Evolutionary conservation across 2,113 vertebrate species (phyloP).

Genomic region (Callaeas wilsoni): DNA sequence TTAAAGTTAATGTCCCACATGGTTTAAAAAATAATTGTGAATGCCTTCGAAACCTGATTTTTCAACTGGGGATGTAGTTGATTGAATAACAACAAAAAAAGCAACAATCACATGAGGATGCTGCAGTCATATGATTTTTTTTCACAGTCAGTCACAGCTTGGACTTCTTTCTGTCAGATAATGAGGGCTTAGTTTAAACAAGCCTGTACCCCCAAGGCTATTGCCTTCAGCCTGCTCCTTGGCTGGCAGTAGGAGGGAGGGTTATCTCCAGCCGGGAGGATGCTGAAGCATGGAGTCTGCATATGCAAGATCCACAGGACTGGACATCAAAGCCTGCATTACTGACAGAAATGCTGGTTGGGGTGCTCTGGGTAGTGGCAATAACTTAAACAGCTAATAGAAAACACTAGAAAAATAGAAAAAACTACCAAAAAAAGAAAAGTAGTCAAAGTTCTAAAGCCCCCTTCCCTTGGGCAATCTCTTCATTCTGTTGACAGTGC

Average conservation of each 20-base stretch:
- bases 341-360: neutral
- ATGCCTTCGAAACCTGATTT: neutral
- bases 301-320: neutral
- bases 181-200: slow-evolving; percentile 44
- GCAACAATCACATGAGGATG: slow-evolving; percentile 44
- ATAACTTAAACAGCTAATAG: neutral
- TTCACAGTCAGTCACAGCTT: slow-evolving; percentile 26
- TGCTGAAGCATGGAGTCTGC: neutral
- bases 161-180: slow-evolving; percentile 27
- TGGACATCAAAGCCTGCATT: neutral
- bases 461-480: neutral
- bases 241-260: neutral
- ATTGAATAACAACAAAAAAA: neutral
- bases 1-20: neutral
- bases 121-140: slow-evolving; percentile 50
- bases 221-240: neutral
- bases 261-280: neutral
- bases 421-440: neutral
- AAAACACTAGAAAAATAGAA: neutral
- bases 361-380: neutral
- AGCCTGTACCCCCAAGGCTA: neutral
- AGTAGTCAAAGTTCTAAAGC: neutral
- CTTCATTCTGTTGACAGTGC: neutral
- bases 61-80: neutral
- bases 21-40: slow-evolving; percentile 3